Conservation (phyloP, 2,797 vertebrate species). For the Scyliorhinus canicula region DNA sequence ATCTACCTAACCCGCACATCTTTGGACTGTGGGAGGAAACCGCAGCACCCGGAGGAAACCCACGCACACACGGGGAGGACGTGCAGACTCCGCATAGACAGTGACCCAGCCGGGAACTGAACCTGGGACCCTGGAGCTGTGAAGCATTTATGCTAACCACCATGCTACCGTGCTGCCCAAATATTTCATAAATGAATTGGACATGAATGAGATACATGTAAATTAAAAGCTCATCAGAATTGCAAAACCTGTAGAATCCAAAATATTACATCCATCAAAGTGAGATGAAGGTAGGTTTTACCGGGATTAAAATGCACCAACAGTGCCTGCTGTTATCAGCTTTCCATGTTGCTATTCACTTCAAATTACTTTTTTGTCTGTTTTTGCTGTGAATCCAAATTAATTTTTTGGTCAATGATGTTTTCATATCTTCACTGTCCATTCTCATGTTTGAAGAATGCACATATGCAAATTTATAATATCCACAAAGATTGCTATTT, state of each 20-base stretch:
- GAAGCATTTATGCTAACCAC: too few relatives aligned
- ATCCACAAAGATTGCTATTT: neutral
- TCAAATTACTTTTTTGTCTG: neutral
- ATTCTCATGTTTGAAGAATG: neutral
- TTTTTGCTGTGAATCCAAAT: neutral
- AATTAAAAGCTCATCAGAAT: neutral
- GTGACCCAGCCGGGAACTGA: too few relatives aligned
- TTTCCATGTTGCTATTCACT: neutral
- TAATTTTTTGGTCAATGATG: neutral
- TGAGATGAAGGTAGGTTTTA: neutral
- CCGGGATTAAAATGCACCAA: neutral
- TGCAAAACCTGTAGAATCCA: neutral
- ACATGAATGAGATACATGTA: neutral
- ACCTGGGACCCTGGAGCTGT: too few relatives aligned
- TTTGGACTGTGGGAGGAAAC: too few relatives aligned
- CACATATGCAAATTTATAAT: neutral
- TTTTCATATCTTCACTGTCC: neutral
- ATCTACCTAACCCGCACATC: too few relatives aligned
- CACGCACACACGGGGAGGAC: too few relatives aligned
- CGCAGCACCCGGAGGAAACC: too few relatives aligned
- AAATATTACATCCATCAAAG: neutral
- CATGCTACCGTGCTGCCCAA: too few relatives aligned
- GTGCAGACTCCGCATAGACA: too few relatives aligned
- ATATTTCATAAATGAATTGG: neutral
- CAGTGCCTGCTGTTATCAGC: neutral